These are phyloP conservation scores for Semotilus atromaculatus DNA, from an alignment of 2,797 vertebrate species.

Conservation along the genomic window DNA sequence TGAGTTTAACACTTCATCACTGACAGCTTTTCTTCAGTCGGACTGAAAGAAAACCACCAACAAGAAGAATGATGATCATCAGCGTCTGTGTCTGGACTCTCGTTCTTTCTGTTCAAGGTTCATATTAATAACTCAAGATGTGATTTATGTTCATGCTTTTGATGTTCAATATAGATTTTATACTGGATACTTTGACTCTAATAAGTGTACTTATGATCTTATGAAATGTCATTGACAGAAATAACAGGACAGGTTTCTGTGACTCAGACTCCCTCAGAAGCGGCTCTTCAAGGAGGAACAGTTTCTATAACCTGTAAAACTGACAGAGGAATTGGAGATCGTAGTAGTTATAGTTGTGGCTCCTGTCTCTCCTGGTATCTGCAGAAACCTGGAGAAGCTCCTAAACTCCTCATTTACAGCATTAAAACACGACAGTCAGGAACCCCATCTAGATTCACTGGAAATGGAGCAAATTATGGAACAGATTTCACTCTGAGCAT, in stretches of 20 bases:
- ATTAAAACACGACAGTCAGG: not conserved
- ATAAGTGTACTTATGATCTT: not conserved
- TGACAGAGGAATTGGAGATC: not conserved
- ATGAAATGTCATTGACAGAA: not conserved
- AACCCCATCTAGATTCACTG: not conserved
- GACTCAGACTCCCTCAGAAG: not conserved
- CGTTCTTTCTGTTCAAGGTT: not conserved
- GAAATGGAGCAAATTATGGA: not conserved
- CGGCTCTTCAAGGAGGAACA: not conserved
- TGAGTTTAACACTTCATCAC: not conserved
- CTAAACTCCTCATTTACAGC: not conserved
- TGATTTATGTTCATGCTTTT: not conserved
- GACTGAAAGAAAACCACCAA: not conserved
- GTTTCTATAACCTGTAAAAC: not conserved
- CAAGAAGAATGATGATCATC: not conserved
- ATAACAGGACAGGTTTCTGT: not conserved
- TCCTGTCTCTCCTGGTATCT: not conserved
- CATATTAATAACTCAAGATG: not conserved
- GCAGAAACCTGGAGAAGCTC: not conserved
- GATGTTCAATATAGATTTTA: too few relatives aligned
- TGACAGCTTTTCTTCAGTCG: not conserved
- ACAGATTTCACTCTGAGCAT: not conserved
- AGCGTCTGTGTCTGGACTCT: conserved; percentile 1
- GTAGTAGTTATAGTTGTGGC: fast-evolving
- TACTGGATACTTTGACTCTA: not conserved